A percentile compares a stretch with the other conserved stretches of the same genome.
phyloP scores from a whole-genome alignment of 2,797 vertebrate genomes.

The Sciaenops ocellatus region DNA sequence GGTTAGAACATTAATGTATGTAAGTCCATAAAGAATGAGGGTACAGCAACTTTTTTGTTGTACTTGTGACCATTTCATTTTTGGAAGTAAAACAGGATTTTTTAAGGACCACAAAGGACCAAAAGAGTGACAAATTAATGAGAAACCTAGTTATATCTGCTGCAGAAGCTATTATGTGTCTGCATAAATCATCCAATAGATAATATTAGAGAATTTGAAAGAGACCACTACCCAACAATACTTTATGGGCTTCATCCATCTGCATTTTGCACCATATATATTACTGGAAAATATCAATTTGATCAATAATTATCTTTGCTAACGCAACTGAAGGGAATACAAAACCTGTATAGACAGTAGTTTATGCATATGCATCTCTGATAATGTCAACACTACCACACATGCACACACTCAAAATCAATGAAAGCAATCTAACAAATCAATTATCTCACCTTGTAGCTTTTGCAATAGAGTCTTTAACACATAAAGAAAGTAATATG shows the following conservation, averaged over 20 bases:
- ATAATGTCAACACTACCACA: not conserved
- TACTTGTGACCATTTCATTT: not conserved
- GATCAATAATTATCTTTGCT: not conserved
- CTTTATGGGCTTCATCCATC: not conserved
- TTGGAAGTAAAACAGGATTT: not conserved
- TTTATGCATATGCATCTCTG: not conserved
- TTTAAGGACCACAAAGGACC: not conserved
- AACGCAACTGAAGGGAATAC: not conserved
- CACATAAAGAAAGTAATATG: not conserved
- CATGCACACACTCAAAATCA: not conserved
- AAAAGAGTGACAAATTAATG: not conserved
- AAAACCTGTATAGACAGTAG: not conserved
- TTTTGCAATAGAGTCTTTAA: not conserved
- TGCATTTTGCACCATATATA: not conserved
- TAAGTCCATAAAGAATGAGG: not conserved
- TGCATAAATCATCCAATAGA: not conserved
- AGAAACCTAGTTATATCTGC: not conserved
- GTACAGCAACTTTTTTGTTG: not conserved
- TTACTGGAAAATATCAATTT: not conserved
- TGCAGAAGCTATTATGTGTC: not conserved
- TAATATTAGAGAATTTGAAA: not conserved
- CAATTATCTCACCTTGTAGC: not conserved
- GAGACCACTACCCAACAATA: not conserved
- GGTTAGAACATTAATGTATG: constrained; percentile 21
- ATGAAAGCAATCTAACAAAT: not conserved